Conservation (phyloP, 2,113 vertebrate species). For the Tympanuchus pallidicinctus region DNA sequence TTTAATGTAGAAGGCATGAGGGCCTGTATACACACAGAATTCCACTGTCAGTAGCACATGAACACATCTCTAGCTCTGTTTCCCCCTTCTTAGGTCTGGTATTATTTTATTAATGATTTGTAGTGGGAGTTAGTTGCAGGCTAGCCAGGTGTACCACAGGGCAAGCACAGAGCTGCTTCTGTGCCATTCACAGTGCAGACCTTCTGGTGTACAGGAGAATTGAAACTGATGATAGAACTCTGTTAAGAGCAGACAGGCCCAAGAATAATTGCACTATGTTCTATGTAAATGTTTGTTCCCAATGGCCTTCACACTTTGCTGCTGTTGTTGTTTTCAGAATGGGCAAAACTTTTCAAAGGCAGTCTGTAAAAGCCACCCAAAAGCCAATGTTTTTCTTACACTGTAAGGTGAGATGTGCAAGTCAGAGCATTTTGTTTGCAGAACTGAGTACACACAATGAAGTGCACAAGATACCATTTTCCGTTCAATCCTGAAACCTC, state of each 20-base stretch:
- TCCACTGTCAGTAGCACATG: neutral
- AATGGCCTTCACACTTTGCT: neutral
- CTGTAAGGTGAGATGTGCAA: neutral
- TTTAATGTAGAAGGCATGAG: neutral
- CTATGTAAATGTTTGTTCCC: neutral
- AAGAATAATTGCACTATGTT: neutral
- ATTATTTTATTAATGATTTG: neutral
- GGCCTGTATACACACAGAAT: neutral
- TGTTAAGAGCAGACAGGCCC: neutral
- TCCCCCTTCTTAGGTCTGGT: neutral
- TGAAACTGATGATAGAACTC: neutral
- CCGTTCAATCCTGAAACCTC: neutral
- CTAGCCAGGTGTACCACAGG: neutral
- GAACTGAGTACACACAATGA: neutral
- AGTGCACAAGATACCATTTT: neutral
- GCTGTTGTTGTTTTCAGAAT: neutral
- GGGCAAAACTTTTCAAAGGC: neutral
- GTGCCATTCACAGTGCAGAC: neutral
- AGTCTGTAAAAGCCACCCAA: neutral
- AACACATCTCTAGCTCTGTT: neutral
- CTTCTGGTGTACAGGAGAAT: neutral
- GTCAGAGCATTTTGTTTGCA: neutral
- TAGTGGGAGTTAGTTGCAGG: neutral
- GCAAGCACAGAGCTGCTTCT: neutral
- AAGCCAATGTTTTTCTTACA: neutral